Percentiles rank a stretch among this genome's conserved stretches.
These are phyloP conservation scores for Nilaparvata lugens DNA, from an alignment of 1,140 invertebrate species.

Conservation along the genomic window DNA sequence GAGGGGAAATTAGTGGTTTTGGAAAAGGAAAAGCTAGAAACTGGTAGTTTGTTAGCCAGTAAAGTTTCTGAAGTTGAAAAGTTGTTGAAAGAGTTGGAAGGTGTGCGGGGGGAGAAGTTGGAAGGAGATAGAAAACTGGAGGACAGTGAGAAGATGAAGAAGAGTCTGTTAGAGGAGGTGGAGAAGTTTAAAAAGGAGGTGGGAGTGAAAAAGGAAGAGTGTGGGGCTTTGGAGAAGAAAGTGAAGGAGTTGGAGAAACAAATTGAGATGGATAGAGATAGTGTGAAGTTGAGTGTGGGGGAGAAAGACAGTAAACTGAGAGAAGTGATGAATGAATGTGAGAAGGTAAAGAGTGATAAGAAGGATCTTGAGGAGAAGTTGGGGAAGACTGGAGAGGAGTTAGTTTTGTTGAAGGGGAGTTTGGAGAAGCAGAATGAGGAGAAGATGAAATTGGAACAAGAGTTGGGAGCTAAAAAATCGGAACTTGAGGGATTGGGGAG, in stretches of 20 bases:
- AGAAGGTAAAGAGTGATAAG: slow-evolving; percentile 13
- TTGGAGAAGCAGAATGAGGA: slow-evolving; percentile 7
- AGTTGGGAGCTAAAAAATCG: not conserved
- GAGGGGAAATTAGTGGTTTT: slow-evolving; percentile 19
- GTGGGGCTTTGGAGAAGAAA: slow-evolving; percentile 19
- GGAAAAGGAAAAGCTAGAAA: slow-evolving; percentile 6
- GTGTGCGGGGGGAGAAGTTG: slow-evolving; percentile 31
- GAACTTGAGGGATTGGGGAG: not conserved
- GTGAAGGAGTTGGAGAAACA: slow-evolving; percentile 7
- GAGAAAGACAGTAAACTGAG: slow-evolving; percentile 5
- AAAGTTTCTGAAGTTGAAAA: slow-evolving; percentile 25
- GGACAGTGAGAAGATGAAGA: slow-evolving; percentile 43
- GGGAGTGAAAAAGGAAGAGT: slow-evolving; percentile 35
- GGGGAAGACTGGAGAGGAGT: slow-evolving; percentile 4
- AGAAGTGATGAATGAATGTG: slow-evolving; percentile 15
- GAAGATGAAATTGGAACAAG: slow-evolving; percentile 12
- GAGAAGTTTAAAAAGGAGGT: slow-evolving; percentile 35
- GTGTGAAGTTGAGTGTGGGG: not conserved
- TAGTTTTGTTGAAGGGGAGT: slow-evolving; percentile 14
- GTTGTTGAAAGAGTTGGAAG: slow-evolving; percentile 34
- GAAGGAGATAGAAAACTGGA: slow-evolving; percentile 27
- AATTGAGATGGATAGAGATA: slow-evolving; percentile 4
- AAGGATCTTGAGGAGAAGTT: slow-evolving; percentile 28
- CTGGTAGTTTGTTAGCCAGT: slow-evolving; percentile 14
- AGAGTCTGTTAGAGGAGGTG: not conserved